Evolutionary conservation across 2,797 vertebrate genomes (phyloP), one percentile per base, ranked within the genome.

Genomic region (Cossypha heuglini): DNA sequence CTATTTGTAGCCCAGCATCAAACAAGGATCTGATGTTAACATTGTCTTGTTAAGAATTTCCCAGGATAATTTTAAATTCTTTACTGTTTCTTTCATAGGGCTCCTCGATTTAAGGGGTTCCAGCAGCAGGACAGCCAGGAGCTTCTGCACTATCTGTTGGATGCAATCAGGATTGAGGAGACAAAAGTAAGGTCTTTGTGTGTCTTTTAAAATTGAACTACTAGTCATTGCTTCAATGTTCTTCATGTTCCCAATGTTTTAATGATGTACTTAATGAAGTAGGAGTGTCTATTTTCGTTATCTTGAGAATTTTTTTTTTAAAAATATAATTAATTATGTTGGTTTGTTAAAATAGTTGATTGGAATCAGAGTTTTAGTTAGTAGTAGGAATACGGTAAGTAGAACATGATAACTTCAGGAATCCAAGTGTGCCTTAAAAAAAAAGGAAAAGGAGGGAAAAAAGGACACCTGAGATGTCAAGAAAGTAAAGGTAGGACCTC

Each of bases 51-150:
- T 49, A 75, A 82, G 67, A 89, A 42, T 66, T 16, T 64, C 37
- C 12, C 26, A 35, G 16, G 18, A 42, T 57, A 55, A 85, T 49
- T 40, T 42, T 9, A 33, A 86, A 72, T 94, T 63, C 73, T 76
- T 62, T 66, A 20, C n/a, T 8, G 1, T 77, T 91, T 93, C 80
- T 89, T 89, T 35, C 9, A 1, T 55, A 99, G 99, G 96, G 99
- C 99, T 52, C 99, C 99, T 62, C 98, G 99, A 42, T 99, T 99
- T 98, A 99, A 99, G 95, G 99, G 99, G 48, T 99, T 99, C 97
- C 99, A 99, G 95, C 99, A 99, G 87, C 99, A 99, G 95, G 99
- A 99, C 98, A 99, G 99, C 95, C 99, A 99, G 96, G 99, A 99
- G 94, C 98, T 99, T 74, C 98, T 99, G 74, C 99, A 99, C 94